Evolutionary conservation across 1,140 invertebrate genomes (phyloP).

Genomic region (Vanessa tameamea): DNA sequence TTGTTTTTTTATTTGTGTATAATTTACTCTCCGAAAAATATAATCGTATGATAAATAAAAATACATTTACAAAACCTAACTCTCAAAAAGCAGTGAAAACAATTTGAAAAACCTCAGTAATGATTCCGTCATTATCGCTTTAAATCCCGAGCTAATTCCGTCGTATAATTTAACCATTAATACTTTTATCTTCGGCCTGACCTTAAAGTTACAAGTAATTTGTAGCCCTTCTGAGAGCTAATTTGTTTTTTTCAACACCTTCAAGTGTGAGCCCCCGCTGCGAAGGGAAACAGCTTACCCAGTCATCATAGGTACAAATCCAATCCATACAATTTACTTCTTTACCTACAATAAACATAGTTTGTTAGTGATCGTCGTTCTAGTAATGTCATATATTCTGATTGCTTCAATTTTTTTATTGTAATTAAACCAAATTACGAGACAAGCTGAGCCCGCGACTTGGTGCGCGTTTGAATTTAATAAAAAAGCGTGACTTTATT

Average conservation of each 20-base stretch:
- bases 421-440: no score
- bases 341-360: not conserved
- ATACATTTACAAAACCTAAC: not conserved
- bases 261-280: constrained; percentile 24
- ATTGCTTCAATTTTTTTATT: no score
- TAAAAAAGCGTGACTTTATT: no score
- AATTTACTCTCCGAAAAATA: no score
- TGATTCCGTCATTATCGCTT: constrained; percentile 3
- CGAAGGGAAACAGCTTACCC: not conserved
- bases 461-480: no score
- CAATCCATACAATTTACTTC: not conserved
- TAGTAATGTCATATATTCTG: no score
- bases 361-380: no score
- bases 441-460: no score
- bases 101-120: not conserved
- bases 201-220: constrained; percentile 24
- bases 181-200: constrained; percentile 9
- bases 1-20: no score
- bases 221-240: constrained; percentile 10
- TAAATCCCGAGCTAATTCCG: constrained; percentile 6
- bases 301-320: not conserved
- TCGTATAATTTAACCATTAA: constrained; percentile 14
- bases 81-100: not conserved
- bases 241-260: constrained; percentile 36
- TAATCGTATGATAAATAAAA: not conserved